phyloP scores from a whole-genome alignment of 2,888 invertebrate species.

The Ormyrus thymus region DNA sequence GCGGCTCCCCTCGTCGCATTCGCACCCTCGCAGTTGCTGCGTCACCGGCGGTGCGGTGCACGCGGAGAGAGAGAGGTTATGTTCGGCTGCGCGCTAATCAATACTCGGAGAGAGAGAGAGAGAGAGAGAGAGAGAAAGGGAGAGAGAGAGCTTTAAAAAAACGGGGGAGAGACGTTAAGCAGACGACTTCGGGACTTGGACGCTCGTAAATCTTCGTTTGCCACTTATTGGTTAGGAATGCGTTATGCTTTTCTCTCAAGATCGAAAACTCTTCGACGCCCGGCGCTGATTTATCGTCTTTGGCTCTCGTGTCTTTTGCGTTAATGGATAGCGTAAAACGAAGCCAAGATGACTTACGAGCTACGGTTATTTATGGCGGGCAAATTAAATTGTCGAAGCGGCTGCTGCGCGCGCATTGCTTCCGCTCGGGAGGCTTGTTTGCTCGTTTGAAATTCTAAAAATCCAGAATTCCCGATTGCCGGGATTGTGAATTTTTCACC shows the following conservation, averaged over 20 bases:
- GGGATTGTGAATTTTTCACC: too few relatives aligned
- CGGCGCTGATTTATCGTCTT: slow-evolving; percentile 44
- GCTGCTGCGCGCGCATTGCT: too few relatives aligned
- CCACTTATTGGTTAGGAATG: slow-evolving; percentile 21
- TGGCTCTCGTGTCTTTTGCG: slow-evolving; percentile 41
- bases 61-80: background rate
- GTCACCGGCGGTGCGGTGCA: background rate
- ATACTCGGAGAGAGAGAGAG: slow-evolving; percentile 3
- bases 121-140: background rate
- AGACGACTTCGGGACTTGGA: slow-evolving; percentile 24
- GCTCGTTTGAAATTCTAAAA: too few relatives aligned
- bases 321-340: slow-evolving; percentile 36
- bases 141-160: slow-evolving; percentile 9
- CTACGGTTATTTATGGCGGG: slow-evolving; percentile 13
- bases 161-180: slow-evolving; percentile 6
- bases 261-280: slow-evolving; percentile 24
- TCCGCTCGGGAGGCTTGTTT: too few relatives aligned
- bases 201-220: slow-evolving; percentile 46
- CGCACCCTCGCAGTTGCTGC: slow-evolving; percentile 12
- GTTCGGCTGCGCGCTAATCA: slow-evolving; percentile 3
- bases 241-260: slow-evolving; percentile 11
- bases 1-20: background rate
- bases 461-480: too few relatives aligned
- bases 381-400: slow-evolving; percentile 33
- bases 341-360: slow-evolving; percentile 28